Conservation (phyloP, 2,113 vertebrate genomes). For the Takifugu bimaculatus region DNA sequence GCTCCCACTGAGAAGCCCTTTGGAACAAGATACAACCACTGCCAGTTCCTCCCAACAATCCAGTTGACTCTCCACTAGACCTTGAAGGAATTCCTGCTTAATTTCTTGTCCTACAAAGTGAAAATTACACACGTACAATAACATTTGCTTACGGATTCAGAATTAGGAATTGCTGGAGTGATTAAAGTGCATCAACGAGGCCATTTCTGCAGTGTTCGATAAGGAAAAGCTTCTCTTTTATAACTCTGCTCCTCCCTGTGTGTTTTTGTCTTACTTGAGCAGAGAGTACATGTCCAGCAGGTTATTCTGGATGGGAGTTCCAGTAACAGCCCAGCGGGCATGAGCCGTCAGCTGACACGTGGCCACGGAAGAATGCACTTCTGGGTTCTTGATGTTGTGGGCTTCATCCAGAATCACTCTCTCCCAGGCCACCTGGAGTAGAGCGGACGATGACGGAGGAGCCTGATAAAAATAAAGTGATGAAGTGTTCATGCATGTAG, state of each 20-base stretch:
- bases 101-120: too few species aligned
- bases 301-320: slow-evolving; percentile 97
- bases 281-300: slow-evolving; percentile 94
- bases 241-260: not conserved
- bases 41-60: too few species aligned
- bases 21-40: too few species aligned
- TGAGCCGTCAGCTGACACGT: slow-evolving; percentile 83
- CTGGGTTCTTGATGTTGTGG: slow-evolving; percentile 93
- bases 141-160: too few species aligned
- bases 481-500: not conserved
- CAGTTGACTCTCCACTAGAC: too few species aligned
- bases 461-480: slow-evolving; percentile 18
- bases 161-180: too few species aligned
- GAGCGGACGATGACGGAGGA: slow-evolving; percentile 42
- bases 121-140: too few species aligned
- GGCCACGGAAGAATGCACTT: slow-evolving; percentile 86
- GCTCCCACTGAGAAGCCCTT: too few species aligned
- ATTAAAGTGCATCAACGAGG: not conserved
- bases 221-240: not conserved
- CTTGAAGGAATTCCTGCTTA: too few species aligned
- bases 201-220: not conserved
- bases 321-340: slow-evolving; percentile 91
- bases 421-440: slow-evolving; percentile 84
- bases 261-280: slow-evolving; percentile 79
- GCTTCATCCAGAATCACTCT: slow-evolving; percentile 91